phyloP scores from a whole-genome alignment of 1,140 invertebrate genomes.

The Polyergus mexicanus region DNA sequence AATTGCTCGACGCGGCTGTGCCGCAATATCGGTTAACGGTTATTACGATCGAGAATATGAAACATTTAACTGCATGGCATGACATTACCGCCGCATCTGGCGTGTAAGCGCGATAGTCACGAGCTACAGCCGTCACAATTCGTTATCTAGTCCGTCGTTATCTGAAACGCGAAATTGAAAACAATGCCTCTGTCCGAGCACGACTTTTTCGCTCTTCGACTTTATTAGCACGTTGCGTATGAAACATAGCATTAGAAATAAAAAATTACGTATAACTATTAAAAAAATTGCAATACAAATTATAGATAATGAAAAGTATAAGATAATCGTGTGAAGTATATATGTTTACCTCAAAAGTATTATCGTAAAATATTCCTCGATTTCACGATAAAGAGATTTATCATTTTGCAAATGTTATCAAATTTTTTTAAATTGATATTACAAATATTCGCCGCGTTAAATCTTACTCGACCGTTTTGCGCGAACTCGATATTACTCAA shows the following conservation, averaged over 20 bases:
- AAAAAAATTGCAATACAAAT: conserved; percentile 1
- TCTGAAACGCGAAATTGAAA: conserved; percentile 40
- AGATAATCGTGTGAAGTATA: background rate
- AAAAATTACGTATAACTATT: background rate
- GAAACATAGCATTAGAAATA: background rate
- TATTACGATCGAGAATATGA: conserved; percentile 67
- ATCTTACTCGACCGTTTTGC: background rate
- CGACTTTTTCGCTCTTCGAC: background rate
- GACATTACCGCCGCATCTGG: conserved; percentile 56
- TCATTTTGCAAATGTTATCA: background rate
- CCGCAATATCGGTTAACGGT: conserved; percentile 53
- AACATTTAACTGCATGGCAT: conserved; percentile 68
- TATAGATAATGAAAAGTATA: background rate
- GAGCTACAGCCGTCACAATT: conserved; percentile 21
- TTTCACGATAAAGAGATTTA: background rate
- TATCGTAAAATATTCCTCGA: background rate
- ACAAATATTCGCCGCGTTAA: background rate
- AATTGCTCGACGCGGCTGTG: conserved; percentile 29
- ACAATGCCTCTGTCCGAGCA: background rate
- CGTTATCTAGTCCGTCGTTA: conserved; percentile 49
- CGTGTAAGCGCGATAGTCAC: conserved; percentile 32
- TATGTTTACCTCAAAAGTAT: background rate
- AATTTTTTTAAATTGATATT: background rate
- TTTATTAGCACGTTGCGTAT: background rate
- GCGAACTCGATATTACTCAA: background rate